Percentiles rank a stretch among this genome's conserved stretches.
Evolutionary conservation across 2,888 invertebrate genomes (phyloP).

Genomic region (Synergus japonicus): DNA sequence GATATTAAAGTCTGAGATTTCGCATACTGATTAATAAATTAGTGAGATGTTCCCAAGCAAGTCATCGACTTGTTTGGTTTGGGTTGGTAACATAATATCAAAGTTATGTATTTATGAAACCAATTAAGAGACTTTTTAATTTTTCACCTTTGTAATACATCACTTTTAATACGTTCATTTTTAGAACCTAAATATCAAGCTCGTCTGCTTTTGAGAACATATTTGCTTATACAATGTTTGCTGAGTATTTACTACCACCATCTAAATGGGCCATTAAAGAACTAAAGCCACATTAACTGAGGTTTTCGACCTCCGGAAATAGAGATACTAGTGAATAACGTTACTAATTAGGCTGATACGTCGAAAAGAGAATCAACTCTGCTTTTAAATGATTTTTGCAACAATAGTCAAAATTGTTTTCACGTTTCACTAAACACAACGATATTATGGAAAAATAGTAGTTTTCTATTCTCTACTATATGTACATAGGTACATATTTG

Average conservation of each 20-base stretch:
- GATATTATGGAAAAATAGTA: no score
- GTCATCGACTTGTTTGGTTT: background rate
- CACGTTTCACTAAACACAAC: background rate
- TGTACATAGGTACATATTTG: no score
- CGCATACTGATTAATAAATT: background rate
- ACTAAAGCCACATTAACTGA: background rate
- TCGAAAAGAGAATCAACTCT: background rate
- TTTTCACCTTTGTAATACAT: background rate
- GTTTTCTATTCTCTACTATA: no score
- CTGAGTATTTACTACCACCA: background rate
- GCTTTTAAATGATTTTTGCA: background rate
- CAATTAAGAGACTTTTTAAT: background rate
- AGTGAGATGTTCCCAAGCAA: background rate
- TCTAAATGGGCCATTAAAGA: background rate
- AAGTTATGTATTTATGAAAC: background rate
- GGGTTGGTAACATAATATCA: background rate
- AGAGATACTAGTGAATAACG: background rate
- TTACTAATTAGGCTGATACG: background rate
- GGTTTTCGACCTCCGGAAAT: conserved; percentile 2
- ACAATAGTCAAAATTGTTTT: background rate
- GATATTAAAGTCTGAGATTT: conserved; percentile 12
- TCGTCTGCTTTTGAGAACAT: background rate
- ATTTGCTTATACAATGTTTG: background rate
- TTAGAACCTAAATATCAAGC: background rate
- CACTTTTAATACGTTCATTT: background rate